Conservation (phyloP, 2,888 invertebrate species). For the Rhogogaster chlorosoma region DNA sequence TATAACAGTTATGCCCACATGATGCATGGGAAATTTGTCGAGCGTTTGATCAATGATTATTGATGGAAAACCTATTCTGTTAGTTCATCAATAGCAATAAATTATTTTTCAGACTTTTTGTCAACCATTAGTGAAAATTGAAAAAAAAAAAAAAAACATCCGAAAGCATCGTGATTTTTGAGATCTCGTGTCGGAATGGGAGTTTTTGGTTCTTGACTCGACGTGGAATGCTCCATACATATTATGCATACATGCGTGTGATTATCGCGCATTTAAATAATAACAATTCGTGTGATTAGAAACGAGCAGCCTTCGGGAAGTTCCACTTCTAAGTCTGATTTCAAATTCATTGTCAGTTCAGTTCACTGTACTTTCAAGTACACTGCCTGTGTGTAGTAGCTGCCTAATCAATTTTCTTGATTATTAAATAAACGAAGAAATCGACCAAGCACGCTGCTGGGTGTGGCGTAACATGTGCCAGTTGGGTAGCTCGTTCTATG, state of each 20-base stretch:
- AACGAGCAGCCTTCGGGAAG: background rate
- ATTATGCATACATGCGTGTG: background rate
- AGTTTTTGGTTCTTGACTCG: too few species aligned
- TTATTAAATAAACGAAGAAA: background rate
- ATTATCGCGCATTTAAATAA: background rate
- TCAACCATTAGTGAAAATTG: too few species aligned
- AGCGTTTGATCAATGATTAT: background rate
- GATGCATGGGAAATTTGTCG: background rate
- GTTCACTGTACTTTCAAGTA: conserved; percentile 15
- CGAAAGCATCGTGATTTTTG: too few species aligned
- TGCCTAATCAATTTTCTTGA: background rate
- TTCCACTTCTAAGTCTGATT: background rate
- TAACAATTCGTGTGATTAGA: background rate
- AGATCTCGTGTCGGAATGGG: too few species aligned
- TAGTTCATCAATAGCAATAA: too few species aligned
- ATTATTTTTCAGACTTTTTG: too few species aligned
- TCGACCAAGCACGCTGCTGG: background rate
- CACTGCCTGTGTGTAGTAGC: background rate
- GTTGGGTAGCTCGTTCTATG: background rate
- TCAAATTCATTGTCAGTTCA: background rate
- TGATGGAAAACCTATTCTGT: background rate
- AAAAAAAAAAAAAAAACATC: too few species aligned
- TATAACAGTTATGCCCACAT: background rate
- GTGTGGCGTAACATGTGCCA: too few species aligned
- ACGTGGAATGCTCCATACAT: too few species aligned